phyloP scores from a whole-genome alignment of 2,888 invertebrate genomes.

The Cylindroiulus punctatus region DNA sequence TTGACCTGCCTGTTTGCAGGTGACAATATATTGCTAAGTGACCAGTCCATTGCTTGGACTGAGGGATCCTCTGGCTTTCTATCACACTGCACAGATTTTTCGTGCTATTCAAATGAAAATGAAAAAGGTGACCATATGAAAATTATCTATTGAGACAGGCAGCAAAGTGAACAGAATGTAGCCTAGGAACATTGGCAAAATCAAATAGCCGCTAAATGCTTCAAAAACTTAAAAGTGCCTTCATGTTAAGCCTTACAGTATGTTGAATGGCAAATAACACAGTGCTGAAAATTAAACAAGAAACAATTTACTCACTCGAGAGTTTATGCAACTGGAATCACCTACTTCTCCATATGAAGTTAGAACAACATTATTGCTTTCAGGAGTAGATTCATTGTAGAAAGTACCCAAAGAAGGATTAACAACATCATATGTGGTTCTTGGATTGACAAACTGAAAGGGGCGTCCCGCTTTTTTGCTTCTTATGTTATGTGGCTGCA shows the following conservation, averaged over 20 bases:
- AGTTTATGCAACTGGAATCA: not conserved
- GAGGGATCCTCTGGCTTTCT: constrained; percentile 29
- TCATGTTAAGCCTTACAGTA: too few species aligned
- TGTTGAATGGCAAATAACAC: too few species aligned
- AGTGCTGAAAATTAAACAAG: too few species aligned
- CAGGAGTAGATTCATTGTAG: not conserved
- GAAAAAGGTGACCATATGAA: too few species aligned
- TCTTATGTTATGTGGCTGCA: not conserved
- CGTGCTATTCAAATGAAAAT: not conserved
- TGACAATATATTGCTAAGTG: constrained; percentile 1
- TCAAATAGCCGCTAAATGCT: too few species aligned
- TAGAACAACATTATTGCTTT: not conserved
- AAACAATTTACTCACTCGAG: not conserved
- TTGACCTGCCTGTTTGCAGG: constrained; percentile 35
- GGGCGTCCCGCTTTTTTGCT: not conserved
- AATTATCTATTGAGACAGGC: too few species aligned
- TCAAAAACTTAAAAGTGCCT: too few species aligned
- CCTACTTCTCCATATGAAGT: constrained; percentile 30
- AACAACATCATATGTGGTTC: not conserved
- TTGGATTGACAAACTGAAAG: not conserved
- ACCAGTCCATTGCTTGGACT: constrained; percentile 16
- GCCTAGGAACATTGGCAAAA: too few species aligned
- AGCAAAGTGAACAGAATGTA: too few species aligned
- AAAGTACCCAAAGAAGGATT: constrained; percentile 8
- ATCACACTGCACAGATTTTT: constrained; percentile 27